A percentile compares a stretch with the other conserved stretches of the same genome.
Conservation (phyloP, 2,113 vertebrate species). For the Castor canadensis region DNA sequence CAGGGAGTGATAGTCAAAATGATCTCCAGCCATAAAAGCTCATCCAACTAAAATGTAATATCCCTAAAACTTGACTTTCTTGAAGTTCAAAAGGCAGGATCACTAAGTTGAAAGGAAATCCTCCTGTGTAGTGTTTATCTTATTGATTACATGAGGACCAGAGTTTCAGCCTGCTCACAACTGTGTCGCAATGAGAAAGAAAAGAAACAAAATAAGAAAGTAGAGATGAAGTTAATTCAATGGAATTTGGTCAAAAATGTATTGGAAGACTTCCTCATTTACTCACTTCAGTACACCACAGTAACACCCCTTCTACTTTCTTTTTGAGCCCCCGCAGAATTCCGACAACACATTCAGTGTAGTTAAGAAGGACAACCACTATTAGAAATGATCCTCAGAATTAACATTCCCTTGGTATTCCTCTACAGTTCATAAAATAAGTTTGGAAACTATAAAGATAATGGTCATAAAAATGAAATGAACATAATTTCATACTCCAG, state of each 20-base stretch:
- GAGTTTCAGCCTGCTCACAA: conserved; percentile 10
- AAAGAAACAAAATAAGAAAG: conserved; percentile 13
- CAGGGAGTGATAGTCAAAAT: neutral
- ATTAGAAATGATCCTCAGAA: neutral
- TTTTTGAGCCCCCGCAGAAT: neutral
- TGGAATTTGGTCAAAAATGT: neutral
- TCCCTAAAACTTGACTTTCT: conserved; percentile 36
- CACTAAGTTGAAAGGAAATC: conserved; percentile 47
- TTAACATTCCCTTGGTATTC: neutral
- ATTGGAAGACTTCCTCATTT: neutral
- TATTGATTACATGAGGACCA: neutral
- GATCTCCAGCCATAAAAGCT: neutral
- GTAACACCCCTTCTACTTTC: accelerated
- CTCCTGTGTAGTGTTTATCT: neutral
- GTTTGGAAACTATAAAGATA: neutral
- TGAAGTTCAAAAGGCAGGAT: conserved; percentile 49
- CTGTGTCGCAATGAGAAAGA: neutral
- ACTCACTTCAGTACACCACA: neutral
- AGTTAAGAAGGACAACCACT: too few relatives aligned
- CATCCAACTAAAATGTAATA: conserved; percentile 57
- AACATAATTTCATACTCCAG: neutral
- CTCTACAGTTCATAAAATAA: neutral
- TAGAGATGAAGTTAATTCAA: neutral
- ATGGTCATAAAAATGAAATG: neutral
- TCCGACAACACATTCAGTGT: neutral